Base-by-base conservation (phyloP, 2,888 invertebrate species). In the Drosophila dives region DNA sequence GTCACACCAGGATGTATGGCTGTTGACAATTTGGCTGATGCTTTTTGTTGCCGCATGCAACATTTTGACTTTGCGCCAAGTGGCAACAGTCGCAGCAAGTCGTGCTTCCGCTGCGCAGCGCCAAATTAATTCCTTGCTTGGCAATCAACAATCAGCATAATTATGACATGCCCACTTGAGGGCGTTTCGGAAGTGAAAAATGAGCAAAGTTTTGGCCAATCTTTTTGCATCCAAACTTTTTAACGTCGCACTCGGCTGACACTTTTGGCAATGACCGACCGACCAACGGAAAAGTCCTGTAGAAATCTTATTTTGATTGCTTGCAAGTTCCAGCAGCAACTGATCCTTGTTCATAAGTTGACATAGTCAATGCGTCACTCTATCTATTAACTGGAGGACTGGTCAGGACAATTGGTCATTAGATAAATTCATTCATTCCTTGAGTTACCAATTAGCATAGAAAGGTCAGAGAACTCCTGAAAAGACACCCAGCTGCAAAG, bases 101-200 rank as follows among this genome's bases (percentile, higher is more conserved):
- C 40, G 20, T 61, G 60, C 36, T 65, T 55, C 33, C 72, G 56
- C 61, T 65, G 80, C 76, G 80, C 76, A 72, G 84, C 71, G 71
- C 83, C 75, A 86, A 86, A 84, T 84, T 84, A 86, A 83, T 84
- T 84, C 77, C 86, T 83, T 83, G 83, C 86, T 74, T 72, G 75
- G 82, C 83, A 86, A 81, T 75, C 76, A 76, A 81, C 83, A 86
- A 86, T 86, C 83, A 83, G 75, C 84, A 86, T 86, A 86, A 86
- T 86, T 84, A 70, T 74, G 83, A 83, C 83, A 86, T 81, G 81
- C 86, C 81, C 55, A 64, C 67, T 64, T 53, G 34, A 61, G 65
- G 73, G 73, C 70, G 66, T 51, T 51, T 53, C 64, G 51, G 49
- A 54, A 72, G 81, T 83, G 84, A 83, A 83, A 83, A 83, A 83